phyloP scores from a whole-genome alignment of 1,140 invertebrate genomes.

The Mercenaria mercenaria region DNA sequence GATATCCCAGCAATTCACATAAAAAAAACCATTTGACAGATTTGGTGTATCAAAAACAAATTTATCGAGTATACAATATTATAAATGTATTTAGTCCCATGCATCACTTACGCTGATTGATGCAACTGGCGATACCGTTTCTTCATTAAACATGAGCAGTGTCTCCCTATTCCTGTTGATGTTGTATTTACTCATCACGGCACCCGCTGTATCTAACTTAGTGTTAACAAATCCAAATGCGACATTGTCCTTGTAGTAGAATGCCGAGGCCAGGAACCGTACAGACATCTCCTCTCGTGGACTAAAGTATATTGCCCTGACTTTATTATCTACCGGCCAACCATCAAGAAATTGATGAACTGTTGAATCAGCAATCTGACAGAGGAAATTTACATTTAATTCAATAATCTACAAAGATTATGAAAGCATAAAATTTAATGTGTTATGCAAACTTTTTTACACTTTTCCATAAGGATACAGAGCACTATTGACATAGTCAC shows the following conservation, averaged over 20 bases:
- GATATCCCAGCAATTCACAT: no score
- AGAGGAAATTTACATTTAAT: conserved; percentile 66
- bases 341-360: conserved; percentile 93
- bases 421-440: neutral
- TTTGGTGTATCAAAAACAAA: no score
- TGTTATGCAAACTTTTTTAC: neutral
- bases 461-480: neutral
- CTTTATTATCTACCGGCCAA: conserved; percentile 94
- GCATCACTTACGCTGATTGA: conserved; percentile 89
- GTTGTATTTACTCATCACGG: conserved; percentile 87
- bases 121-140: conserved; percentile 92
- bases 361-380: conserved; percentile 90
- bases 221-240: conserved; percentile 93
- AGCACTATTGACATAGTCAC: neutral
- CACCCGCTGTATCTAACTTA: conserved; percentile 74
- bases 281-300: conserved; percentile 91
- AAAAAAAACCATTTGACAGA: no score
- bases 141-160: conserved; percentile 96
- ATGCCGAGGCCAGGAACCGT: conserved; percentile 95
- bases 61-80: no score
- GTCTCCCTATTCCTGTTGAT: conserved; percentile 90
- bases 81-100: no score
- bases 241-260: conserved; percentile 93
- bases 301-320: conserved; percentile 95
- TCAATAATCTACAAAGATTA: neutral